Conservation (phyloP, 2,113 vertebrate genomes). For the Pollimyrus isidori region DNA sequence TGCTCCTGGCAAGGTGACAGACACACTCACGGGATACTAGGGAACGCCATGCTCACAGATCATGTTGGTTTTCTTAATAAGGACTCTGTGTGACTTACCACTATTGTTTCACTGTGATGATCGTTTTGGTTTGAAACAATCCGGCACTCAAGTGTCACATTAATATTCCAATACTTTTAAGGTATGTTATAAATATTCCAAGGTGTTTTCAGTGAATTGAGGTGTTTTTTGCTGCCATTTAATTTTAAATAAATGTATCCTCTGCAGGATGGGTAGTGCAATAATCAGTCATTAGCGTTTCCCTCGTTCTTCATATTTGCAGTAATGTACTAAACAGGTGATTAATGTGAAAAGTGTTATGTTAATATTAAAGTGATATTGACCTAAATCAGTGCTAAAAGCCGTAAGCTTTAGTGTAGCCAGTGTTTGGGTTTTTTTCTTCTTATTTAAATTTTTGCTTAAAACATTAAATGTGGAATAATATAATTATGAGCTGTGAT, state of each 20-base stretch:
- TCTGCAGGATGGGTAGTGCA: neutral
- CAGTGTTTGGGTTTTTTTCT: neutral
- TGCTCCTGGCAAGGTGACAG: neutral
- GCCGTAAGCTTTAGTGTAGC: neutral
- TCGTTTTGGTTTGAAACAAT: neutral
- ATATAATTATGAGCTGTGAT: neutral
- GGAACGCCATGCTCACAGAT: neutral
- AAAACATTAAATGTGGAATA: neutral
- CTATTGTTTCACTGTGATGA: neutral
- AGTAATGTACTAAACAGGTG: neutral
- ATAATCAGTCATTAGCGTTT: neutral
- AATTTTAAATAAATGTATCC: neutral
- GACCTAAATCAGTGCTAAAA: neutral
- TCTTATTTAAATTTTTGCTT: neutral
- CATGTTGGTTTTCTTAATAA: neutral
- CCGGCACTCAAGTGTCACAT: neutral
- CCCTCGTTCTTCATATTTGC: neutral
- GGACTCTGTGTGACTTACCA: neutral
- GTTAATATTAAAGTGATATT: neutral
- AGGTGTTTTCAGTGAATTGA: neutral
- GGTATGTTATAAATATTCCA: neutral
- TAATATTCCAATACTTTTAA: neutral
- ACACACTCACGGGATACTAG: neutral
- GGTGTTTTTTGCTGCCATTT: neutral
- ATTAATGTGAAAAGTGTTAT: neutral